Percentiles rank a stretch among this genome's conserved stretches.
phyloP scores from a whole-genome alignment of 2,888 invertebrate species.

The Tetranychus truncatus region DNA sequence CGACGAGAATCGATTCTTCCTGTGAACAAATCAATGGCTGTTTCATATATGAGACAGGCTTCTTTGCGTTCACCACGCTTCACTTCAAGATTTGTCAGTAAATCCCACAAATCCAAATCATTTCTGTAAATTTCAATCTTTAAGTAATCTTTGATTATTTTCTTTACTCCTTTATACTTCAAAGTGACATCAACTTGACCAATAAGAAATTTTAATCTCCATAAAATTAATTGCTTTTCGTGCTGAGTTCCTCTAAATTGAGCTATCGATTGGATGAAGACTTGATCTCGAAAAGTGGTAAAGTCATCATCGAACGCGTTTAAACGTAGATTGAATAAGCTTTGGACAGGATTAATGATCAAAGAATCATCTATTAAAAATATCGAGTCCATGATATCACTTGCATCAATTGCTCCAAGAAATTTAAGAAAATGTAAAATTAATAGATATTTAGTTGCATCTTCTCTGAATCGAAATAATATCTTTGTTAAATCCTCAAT shows the following conservation, averaged over 20 bases:
- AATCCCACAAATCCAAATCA: conserved; percentile 31
- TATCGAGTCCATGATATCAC: not conserved
- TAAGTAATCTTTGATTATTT: conserved; percentile 30
- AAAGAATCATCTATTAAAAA: not conserved
- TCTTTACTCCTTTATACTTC: conserved; percentile 26
- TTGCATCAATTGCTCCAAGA: conserved; percentile 24
- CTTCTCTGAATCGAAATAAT: conserved; percentile 27
- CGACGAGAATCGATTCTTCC: not conserved
- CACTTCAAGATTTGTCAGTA: conserved; percentile 31
- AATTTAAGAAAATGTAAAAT: conserved; percentile 29
- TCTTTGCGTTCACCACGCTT: conserved; percentile 29
- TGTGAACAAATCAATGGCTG: conserved; percentile 19
- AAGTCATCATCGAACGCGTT: not conserved
- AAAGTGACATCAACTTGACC: not conserved
- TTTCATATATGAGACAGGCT: conserved; percentile 29
- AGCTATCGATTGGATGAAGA: not conserved
- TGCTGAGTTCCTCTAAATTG: not conserved
- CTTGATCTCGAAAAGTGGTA: not conserved
- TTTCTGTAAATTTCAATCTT: conserved; percentile 32
- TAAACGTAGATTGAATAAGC: not conserved
- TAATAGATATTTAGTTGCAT: conserved; percentile 25
- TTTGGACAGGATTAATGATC: not conserved
- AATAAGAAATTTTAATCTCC: not conserved
- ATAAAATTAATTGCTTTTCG: not conserved
- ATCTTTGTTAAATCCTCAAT: conserved; percentile 32